phyloP scores from a whole-genome alignment of 2,888 invertebrate genomes.

The Pimpla rufipes region DNA sequence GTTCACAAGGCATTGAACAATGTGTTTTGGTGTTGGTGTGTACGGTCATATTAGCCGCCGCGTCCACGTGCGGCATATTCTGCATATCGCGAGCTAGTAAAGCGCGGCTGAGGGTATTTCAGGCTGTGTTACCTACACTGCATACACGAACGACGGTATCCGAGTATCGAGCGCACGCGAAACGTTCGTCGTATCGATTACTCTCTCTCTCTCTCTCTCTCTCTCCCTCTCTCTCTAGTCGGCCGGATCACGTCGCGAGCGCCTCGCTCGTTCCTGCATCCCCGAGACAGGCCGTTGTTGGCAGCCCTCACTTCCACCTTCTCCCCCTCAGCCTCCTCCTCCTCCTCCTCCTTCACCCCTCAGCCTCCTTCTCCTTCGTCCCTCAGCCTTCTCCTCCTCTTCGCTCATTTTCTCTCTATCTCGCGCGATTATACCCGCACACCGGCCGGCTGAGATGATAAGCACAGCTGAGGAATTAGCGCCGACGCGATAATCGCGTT shows the following conservation, averaged over 20 bases:
- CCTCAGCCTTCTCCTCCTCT: slow-evolving; percentile 34
- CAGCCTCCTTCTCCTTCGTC: slow-evolving; percentile 39
- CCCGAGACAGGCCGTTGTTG: slow-evolving; percentile 36
- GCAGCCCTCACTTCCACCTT: slow-evolving; percentile 39
- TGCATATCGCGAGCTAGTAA: slow-evolving; percentile 18
- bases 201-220: slow-evolving; percentile 44
- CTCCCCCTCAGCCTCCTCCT: slow-evolving; percentile 29
- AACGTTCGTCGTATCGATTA: slow-evolving; percentile 77
- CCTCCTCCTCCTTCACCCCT: slow-evolving; percentile 33
- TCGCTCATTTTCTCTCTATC: slow-evolving; percentile 51
- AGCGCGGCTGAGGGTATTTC: slow-evolving; percentile 30
- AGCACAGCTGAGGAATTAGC: slow-evolving; percentile 81
- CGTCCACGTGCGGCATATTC: not conserved
- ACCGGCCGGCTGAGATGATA: slow-evolving; percentile 73
- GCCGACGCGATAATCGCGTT: slow-evolving; percentile 78
- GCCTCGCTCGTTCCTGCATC: slow-evolving; percentile 53
- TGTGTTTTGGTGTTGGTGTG: not conserved
- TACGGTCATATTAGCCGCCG: not conserved
- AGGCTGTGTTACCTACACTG: slow-evolving; percentile 40
- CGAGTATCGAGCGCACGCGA: slow-evolving; percentile 73
- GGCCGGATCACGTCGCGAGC: slow-evolving; percentile 48
- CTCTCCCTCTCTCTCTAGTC: not conserved
- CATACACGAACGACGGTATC: slow-evolving; percentile 44
- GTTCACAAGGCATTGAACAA: not conserved
- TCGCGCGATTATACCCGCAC: slow-evolving; percentile 53